Evolutionary conservation across 2,113 vertebrate genomes (phyloP), one percentile per base, ranked within the genome.

Genomic region (Neogobius melanostomus): DNA sequence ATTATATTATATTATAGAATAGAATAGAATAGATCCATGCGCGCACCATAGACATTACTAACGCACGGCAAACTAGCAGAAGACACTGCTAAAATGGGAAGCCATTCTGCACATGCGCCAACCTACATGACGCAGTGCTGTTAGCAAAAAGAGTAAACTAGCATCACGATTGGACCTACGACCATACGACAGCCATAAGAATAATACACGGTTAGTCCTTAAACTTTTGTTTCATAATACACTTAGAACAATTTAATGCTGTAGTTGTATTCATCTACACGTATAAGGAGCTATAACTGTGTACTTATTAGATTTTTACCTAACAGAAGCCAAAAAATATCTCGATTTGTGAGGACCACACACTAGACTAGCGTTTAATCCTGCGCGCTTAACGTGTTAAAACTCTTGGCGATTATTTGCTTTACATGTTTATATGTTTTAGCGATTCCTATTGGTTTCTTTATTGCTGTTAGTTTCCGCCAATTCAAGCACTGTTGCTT

Each of bases 81-180:
- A 36, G 28, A 36, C 28, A 2, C 28, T 2, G 3, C 10, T 57
- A 11, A 11, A 11, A 6, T 11, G 17, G 2, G 54, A 17, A 56
- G 6, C 21, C 14, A 43, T 10, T n/a, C 42, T 61, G 59, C 59
- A 42, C 36, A 61, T 61, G 42, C 59, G 59, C 15, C 2, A 8
- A n/a, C 8, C 14, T 61, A 3, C 69, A 65, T 72, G 21, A 77
- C 11, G 17, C 69, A 72, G 42, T 11, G 69, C 47, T 66, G 71
- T 76, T 65, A 76, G 10, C 45, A 28, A 17, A 7, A 6, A n/a
- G 46, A 62, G 49, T 59, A 0, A 49, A 43, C 16, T 53, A 49
- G 14, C 71, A 6, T 61, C 74, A 17, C 64, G 28, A 53, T 67
- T 63, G 2, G 49, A 4, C 2, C 10, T 10, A 14, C 28, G 14